phyloP scores from a whole-genome alignment of 2,888 invertebrate genomes.

The Scaptomyza polygonia region DNA sequence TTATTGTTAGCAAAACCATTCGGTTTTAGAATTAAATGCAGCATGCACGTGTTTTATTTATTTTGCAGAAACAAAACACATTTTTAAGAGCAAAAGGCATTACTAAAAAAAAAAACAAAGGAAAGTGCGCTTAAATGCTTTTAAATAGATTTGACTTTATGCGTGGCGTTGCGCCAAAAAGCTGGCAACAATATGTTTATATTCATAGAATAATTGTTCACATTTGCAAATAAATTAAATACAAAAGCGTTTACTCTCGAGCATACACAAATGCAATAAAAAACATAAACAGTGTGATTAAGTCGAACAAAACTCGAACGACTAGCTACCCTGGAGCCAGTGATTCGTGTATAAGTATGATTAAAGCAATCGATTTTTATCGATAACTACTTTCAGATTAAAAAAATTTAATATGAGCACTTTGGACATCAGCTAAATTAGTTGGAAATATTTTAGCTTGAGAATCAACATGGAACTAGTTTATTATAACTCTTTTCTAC shows the following conservation, averaged over 20 bases:
- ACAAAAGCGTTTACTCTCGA: constrained; percentile 17
- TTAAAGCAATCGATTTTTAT: too few species aligned
- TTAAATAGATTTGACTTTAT: constrained; percentile 41
- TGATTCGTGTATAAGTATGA: not conserved
- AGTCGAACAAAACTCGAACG: not conserved
- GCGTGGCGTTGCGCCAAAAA: constrained; percentile 14
- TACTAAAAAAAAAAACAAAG: not conserved
- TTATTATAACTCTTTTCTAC: too few species aligned
- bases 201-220: constrained; percentile 40
- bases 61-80: constrained; percentile 1
- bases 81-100: constrained; percentile 1
- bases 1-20: constrained; percentile 28
- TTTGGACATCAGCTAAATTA: too few species aligned
- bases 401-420: too few species aligned
- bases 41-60: constrained; percentile 22
- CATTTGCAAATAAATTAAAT: constrained; percentile 57
- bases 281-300: not conserved
- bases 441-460: too few species aligned
- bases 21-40: constrained; percentile 36
- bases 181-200: constrained; percentile 38
- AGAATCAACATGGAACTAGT: too few species aligned
- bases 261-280: constrained; percentile 10
- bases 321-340: not conserved
- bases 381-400: too few species aligned
- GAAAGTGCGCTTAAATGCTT: constrained; percentile 5